Base-by-base conservation (phyloP, 2,797 vertebrate genomes). In the Lacerta viridis region DNA sequence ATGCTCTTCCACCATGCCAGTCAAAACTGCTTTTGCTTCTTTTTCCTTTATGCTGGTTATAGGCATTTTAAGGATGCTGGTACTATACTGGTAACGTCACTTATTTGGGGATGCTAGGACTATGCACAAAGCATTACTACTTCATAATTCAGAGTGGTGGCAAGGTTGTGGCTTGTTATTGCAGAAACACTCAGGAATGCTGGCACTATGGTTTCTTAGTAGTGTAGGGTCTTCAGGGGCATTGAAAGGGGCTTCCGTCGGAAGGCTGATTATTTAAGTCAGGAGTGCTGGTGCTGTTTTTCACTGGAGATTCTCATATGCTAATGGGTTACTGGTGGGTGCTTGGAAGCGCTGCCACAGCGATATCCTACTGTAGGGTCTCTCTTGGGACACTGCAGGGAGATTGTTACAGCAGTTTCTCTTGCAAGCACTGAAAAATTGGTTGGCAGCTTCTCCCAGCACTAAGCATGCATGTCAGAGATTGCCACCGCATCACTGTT, bases 61-160 rank as follows among this genome's bases (percentile, higher is more conserved):
- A 85, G n/a, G 36, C n/a, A 61, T 69, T 81, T 90, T 29, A 75
- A 55, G 64, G 85, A 83, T 83, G 80, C 88, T 83, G 80, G 71
- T 89, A 68, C 41, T 81, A 46, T 76, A 59, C 18, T 64, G 50
- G 64, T 77, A 77, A 81, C 29, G 41, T 76, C 69, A 85, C 39
- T 41, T 10, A 61, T 77, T 39, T 39, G 64, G 78, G 83, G 33
- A 39, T n/a, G 39, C 75, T 72, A 61, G 50, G 33, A 61, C n/a
- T 85, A 82, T 61, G 39, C 36, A 76, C 36, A 85, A 69, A 50
- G 46, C 50, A 61, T 46, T 66, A 76, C 50, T 80, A 74, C 25
- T 77, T 87, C 66, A 36, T 23, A 69, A 46, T 71, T 66, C 59
- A 59, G 46, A 36, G 43, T 68, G 61, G 36, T 76, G 29, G 78